Conservation (phyloP, 1,140 invertebrate species). For the Thaumatotibia leucotreta region DNA sequence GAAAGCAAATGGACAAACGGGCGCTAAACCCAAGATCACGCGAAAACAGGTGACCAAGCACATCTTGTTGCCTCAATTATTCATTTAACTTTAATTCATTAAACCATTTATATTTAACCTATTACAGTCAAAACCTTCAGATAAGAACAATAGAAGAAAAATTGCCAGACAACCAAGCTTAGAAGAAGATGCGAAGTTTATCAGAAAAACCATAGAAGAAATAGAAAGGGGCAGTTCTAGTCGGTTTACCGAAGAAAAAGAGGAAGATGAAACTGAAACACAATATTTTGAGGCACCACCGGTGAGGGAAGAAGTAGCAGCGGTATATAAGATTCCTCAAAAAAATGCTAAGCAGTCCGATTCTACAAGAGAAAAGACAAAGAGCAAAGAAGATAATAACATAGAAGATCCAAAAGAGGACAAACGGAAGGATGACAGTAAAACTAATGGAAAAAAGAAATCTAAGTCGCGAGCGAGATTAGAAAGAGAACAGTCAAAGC, state of each 20-base stretch:
- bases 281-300: constrained; percentile 6
- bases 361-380: constrained; percentile 46
- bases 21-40: constrained; percentile 33
- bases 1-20: constrained; percentile 36
- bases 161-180: constrained; percentile 54
- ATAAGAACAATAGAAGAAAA: constrained; percentile 44
- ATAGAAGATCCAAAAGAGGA: constrained; percentile 64
- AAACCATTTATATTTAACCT: constrained; percentile 22
- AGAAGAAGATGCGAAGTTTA: constrained; percentile 67
- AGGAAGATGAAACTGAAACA: constrained; percentile 26
- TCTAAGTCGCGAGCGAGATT: constrained; percentile 65
- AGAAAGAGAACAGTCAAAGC: constrained; percentile 72
- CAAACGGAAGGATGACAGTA: constrained; percentile 51
- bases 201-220: constrained; percentile 68
- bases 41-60: constrained; percentile 49
- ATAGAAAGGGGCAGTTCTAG: constrained; percentile 60
- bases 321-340: constrained; percentile 37
- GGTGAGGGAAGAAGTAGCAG: constrained; percentile 16
- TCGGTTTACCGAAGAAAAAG: constrained; percentile 43
- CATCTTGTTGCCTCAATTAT: not conserved
- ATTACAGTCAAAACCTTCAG: constrained; percentile 38
- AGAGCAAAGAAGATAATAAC: constrained; percentile 61
- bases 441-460: constrained; percentile 56
- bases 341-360: constrained; percentile 40
- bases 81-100: not conserved